Base-by-base conservation (phyloP, 2,113 vertebrate genomes). In the Podocnemis expansa region DNA sequence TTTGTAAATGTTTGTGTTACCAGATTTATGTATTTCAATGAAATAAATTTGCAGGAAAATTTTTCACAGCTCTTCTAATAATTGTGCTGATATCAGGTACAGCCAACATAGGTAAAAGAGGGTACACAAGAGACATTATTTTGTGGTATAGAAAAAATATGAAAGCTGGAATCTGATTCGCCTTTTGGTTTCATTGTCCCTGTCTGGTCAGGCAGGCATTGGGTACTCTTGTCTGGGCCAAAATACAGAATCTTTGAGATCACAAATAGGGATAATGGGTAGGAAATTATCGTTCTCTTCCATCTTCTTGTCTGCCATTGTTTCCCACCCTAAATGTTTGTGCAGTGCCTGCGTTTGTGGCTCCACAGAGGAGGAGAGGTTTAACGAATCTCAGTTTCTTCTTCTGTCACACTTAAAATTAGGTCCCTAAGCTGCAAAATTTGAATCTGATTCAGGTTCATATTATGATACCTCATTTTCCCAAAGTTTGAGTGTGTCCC, bases 341-440 rank as follows among this genome's bases (percentile, higher is more conserved):
- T 82, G 94, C 34, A 67, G 60, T 67, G 34, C 17, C 91, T 90
- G 94, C 90, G 92, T 82, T 76, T 67, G 58, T 34, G 75, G 86
- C 17, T 91, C 88, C 88, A 82, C 84, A 94, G 95, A 87, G 85
- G 83, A 47, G 85, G 86, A 90, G 86, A 55, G 94, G 94, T 94
- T 96, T 95, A 94, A 96, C 92, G 95, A 97, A 96, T 94, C 96
- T 97, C 94, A 76, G 91, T 89, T 67, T 78, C 29, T 5, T 7
- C 52, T 51, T 78, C 80, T 52, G 29, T 2, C 43, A 56, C 51
- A 83, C 89, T 92, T 2, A 2, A 73, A n/a, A 87, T 52, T 51
- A 51, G 60, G 25, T 24, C 22, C 89, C 90, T 88, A 54, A 67
- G 58, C 56, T 87, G 0, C 49, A 27, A 55, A 78, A 84, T 22